A percentile compares a stretch with the other conserved stretches of the same genome.
phyloP scores from a whole-genome alignment of 2,797 vertebrate species.

The Syngnathus acus region DNA sequence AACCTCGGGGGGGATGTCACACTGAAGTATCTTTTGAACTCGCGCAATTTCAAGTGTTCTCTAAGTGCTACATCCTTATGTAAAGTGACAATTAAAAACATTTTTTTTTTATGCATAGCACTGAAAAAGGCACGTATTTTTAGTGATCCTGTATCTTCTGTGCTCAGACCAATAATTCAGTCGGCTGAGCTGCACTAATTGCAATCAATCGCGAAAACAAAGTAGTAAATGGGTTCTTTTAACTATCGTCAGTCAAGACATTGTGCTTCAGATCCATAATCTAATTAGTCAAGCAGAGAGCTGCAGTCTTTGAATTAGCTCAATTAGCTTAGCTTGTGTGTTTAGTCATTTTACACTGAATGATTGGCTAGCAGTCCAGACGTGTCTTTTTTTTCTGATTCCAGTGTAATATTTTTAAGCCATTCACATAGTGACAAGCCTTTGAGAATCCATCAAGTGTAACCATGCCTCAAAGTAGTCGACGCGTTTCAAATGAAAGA shows the following conservation, averaged over 20 bases:
- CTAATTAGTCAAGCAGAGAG: not conserved
- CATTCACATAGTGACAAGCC: not conserved
- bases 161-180: not conserved
- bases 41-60: not conserved
- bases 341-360: not conserved
- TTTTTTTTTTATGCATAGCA: not conserved
- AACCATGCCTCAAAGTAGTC: slow-evolving; percentile 15
- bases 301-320: not conserved
- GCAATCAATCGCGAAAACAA: not conserved
- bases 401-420: not conserved
- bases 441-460: slow-evolving; percentile 14
- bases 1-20: not conserved
- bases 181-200: not conserved
- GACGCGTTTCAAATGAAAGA: slow-evolving; percentile 13
- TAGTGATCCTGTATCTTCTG: not conserved
- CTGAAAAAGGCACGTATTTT: not conserved
- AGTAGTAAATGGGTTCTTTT: not conserved
- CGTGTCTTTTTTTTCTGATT: no score
- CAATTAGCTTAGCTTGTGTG: not conserved
- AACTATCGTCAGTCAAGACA: not conserved
- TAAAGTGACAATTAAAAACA: not conserved
- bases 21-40: not conserved
- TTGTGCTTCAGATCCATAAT: not conserved
- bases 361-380: no score
- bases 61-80: not conserved